Base-by-base conservation (phyloP, 2,888 invertebrate genomes). In the Erebia palarica region DNA sequence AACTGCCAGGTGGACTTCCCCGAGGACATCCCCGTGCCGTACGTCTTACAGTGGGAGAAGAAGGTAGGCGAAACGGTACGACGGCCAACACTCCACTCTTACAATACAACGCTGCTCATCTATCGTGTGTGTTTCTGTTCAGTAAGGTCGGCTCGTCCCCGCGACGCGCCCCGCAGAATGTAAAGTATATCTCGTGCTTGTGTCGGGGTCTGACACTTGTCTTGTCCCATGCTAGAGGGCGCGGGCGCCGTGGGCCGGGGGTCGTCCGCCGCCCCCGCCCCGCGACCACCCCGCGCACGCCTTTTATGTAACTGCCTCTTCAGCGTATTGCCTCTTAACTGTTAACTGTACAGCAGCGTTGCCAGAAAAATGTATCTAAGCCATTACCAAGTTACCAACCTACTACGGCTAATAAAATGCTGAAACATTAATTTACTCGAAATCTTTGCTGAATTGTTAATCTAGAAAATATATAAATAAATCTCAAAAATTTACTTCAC, bases 41-140 rank as follows among this genome's bases (percentile, higher is more conserved):
- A 98, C 95, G 98, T 99, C 94, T 96, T 99, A 93, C 98, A 98
- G 95, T 99, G 99, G 99, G 97, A 98, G 96, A 99, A 98, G 96
- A 98, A 98, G 97, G 98, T 98, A 97, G 96, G 97, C 96, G 97
- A 97, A 95, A 96, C 96, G 97, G 97, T 97, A 97, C 96, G 97
- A 96, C 96, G 95, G 88, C 84, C 90, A 87, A 91, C 91, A 90
- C 91, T 91, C 91, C 91, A 91, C 92, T 91, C 90, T 92, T 92
- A 91, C 92, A 89, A 89, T 92, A 92, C 92, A 90, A 90, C 89
- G 91, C 92, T 92, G 92, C 93, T 92, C 92, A 92, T 90, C 88
- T 89, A 87, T 91, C 90, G 90, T 92, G 91, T 92, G 90, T 94
- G 88, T 93, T 93, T 94, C 91, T 94, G 94, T 94, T 93, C 89